Evolutionary conservation across 37 sponge, comb jelly and placozoan species (phyloP), one percentile per base, ranked within the genome.

Genomic region (Sycon ciliatum): DNA sequence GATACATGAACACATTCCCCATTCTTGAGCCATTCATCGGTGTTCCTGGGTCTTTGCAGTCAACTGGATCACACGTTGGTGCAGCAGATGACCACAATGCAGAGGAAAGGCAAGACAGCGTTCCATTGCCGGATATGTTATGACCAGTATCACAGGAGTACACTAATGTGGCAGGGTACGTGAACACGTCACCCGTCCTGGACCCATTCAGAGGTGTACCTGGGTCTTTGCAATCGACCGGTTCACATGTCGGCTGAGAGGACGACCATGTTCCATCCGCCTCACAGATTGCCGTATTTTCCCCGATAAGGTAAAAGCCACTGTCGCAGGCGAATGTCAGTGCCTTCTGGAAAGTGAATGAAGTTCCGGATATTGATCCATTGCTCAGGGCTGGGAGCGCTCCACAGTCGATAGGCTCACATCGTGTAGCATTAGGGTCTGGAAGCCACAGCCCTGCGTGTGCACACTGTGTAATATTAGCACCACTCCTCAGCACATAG

Each of bases 211-310:
- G 68, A 30, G 77, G 85, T 4, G 61, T 67, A 4, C 81, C 81
- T 30, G 81, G 85, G 26, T 73, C 74, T 37, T 73, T 68, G 34
- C 86, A 85, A 13, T 39, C 66, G n/a, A 53, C 11, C 4, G 3
- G 37, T 39, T 27, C 26, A 36, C 87, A 86, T 0, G 26, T 0
- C 33, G 87, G 82, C 20, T 27, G 58, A 26, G 36, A 6, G 6
- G 77, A 76, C 37, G 83, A 82, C 87, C 87, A 87, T 16, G 36
- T 23, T 29, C 73, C 83, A 76, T 69, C 53, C 3, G 49, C 53
- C 39, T 72, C 63, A 34, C 87, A 87, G 2, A 20, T 57, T 22
- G 80, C 65, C 0, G 11, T n/a, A 0, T 24, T 20, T 13, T 22
- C 22, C 36, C 87, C 87, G 24, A 33, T 74, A 4, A 82, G 55